Conservation (phyloP, 2,113 vertebrate genomes). For the Strix uralensis region DNA sequence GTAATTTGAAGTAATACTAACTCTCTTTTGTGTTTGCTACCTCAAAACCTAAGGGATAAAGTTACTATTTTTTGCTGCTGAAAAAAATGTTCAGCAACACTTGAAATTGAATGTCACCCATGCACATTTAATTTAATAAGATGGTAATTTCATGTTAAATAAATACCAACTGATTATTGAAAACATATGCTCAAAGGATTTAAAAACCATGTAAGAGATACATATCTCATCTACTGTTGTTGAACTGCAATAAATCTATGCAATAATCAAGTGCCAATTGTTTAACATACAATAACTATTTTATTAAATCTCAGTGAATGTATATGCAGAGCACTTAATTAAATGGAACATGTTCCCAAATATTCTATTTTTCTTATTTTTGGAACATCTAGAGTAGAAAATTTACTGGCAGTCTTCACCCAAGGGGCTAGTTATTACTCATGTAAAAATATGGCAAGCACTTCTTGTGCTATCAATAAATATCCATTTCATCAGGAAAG, state of each 20-base stretch:
- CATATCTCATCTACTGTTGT: constrained; percentile 11
- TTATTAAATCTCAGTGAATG: constrained; percentile 44
- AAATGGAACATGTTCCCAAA: constrained; percentile 28
- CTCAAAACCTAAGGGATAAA: constrained; percentile 36
- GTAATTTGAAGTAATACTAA: constrained; percentile 47
- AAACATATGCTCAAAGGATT: constrained; percentile 54
- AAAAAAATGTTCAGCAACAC: background rate
- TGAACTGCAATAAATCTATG: constrained; percentile 30
- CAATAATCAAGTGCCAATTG: constrained; percentile 61
- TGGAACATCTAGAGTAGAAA: constrained; percentile 19
- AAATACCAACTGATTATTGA: constrained; percentile 59
- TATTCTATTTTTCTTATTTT: constrained; percentile 41
- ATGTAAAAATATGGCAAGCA: constrained; percentile 30
- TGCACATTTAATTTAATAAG: constrained; percentile 60
- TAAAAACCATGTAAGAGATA: constrained; percentile 40
- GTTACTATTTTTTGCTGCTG: constrained; percentile 47
- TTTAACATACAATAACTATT: constrained; percentile 51
- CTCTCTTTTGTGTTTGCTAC: constrained; percentile 16
- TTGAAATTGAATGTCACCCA: constrained; percentile 42
- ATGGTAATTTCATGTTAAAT: constrained; percentile 69
- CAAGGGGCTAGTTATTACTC: constrained; percentile 14
- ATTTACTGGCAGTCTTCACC: constrained; percentile 38
- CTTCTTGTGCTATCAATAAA: constrained; percentile 41
- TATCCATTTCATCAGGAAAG: constrained; percentile 7
- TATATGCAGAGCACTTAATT: constrained; percentile 9